Evolutionary conservation across 1,140 invertebrate species (phyloP).

Genomic region (Drosophila littoralis): DNA sequence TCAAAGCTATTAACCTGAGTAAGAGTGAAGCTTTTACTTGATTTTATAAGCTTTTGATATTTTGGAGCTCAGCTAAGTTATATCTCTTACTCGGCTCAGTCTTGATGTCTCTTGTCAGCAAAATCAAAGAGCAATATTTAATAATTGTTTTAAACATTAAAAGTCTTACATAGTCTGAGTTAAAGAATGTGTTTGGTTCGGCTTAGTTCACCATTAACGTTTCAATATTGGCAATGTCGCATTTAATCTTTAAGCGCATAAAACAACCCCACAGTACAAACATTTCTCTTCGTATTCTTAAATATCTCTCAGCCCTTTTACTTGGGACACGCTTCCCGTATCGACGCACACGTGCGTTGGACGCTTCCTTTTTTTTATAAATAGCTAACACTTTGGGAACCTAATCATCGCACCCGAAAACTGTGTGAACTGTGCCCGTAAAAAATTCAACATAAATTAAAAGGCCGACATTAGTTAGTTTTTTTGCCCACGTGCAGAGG

Average conservation of each 20-base stretch:
- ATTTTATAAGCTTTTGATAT: too few relatives aligned
- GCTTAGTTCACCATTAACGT: neutral
- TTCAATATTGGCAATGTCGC: neutral
- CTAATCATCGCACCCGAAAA: conserved; percentile 42
- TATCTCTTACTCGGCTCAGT: too few relatives aligned
- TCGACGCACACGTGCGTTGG: conserved; percentile 22
- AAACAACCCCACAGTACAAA: conserved; percentile 11
- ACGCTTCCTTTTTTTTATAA: conserved; percentile 32
- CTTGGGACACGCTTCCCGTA: conserved; percentile 1
- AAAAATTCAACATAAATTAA: conserved; percentile 56
- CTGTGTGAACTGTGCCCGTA: conserved; percentile 19
- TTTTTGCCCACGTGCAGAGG: neutral
- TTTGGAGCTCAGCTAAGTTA: too few relatives aligned
- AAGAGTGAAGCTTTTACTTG: too few relatives aligned
- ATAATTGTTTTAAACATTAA: too few relatives aligned
- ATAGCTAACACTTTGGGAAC: conserved; percentile 35
- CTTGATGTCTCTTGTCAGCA: too few relatives aligned
- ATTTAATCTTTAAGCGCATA: conserved; percentile 24
- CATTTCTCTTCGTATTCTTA: neutral
- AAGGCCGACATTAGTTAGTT: conserved; percentile 50
- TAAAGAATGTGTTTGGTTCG: neutral
- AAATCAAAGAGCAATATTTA: too few relatives aligned
- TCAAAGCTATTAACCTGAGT: too few relatives aligned
- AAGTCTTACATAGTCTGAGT: too few relatives aligned
- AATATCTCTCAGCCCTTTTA: neutral